Evolutionary conservation across 2,888 invertebrate species (phyloP).

Genomic region (Ectropis crepuscularia): DNA sequence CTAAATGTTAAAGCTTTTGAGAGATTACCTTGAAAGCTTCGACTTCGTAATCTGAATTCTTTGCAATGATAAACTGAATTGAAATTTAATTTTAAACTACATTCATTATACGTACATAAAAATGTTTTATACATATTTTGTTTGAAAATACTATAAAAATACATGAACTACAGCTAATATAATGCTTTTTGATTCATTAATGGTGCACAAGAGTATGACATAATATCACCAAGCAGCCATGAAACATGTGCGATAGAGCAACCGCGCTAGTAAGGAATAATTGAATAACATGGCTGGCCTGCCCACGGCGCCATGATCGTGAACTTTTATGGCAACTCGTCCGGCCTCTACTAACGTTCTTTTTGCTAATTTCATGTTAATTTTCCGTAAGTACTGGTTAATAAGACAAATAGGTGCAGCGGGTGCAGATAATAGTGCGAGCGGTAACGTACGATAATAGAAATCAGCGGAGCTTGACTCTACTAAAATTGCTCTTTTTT

Average conservation of each 20-base stretch:
- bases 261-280: constrained; percentile 35
- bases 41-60: too few relatives aligned
- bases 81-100: too few relatives aligned
- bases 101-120: too few relatives aligned
- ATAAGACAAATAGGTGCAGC: not conserved
- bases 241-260: constrained; percentile 25
- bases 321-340: constrained; percentile 43
- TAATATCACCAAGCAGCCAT: constrained; percentile 13
- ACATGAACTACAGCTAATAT: not conserved
- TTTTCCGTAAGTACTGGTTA: constrained; percentile 15
- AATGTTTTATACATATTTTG: too few relatives aligned
- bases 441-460: not conserved
- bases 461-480: constrained; percentile 8
- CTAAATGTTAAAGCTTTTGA: too few relatives aligned
- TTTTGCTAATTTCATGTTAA: constrained; percentile 28
- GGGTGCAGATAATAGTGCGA: too few relatives aligned
- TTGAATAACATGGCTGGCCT: constrained; percentile 41
- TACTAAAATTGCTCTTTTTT: not conserved
- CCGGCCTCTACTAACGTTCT: constrained; percentile 33
- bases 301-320: constrained; percentile 41
- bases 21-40: too few relatives aligned
- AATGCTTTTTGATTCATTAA: not conserved
- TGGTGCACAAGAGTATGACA: constrained; percentile 20
- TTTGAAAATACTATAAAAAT: too few relatives aligned
- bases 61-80: too few relatives aligned